Evolutionary conservation across 2,113 vertebrate species (phyloP).

Genomic region (Heterotilapia buettikoferi): DNA sequence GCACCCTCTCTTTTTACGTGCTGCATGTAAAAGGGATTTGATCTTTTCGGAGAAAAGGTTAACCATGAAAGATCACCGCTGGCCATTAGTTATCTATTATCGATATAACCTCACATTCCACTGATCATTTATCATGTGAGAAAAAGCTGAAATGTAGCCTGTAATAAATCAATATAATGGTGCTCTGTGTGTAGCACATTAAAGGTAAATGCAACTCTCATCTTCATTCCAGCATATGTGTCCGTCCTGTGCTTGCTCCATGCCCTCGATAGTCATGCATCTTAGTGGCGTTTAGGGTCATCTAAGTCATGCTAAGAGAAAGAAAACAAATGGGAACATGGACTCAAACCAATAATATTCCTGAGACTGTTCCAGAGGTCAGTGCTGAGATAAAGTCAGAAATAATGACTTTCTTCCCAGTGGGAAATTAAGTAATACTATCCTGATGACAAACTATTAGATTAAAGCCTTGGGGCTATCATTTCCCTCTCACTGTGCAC

Average conservation of each 20-base stretch:
- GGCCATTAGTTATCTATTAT: conserved; percentile 41
- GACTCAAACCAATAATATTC: conserved; percentile 65
- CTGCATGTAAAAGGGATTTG: neutral
- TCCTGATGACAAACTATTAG: conserved; percentile 74
- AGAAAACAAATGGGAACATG: conserved; percentile 6
- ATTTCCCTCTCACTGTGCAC: conserved; percentile 57
- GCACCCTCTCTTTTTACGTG: neutral
- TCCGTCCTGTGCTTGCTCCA: conserved; percentile 25
- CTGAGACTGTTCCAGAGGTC: conserved; percentile 62
- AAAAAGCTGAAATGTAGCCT: conserved; percentile 25
- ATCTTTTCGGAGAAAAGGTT: conserved; percentile 30
- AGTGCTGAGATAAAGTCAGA: conserved; percentile 65
- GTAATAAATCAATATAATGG: conserved; percentile 54
- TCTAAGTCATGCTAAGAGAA: conserved; percentile 7
- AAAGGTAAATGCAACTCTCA: conserved; percentile 32
- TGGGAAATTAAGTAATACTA: conserved; percentile 75
- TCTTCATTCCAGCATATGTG: neutral
- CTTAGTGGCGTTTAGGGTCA: conserved; percentile 53
- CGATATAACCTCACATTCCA: conserved; percentile 45
- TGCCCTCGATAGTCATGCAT: conserved; percentile 30
- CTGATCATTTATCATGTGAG: conserved; percentile 32
- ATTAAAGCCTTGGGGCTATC: conserved; percentile 63
- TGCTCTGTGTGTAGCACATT: conserved; percentile 23
- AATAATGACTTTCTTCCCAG: conserved; percentile 74
- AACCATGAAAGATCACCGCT: neutral